These are phyloP conservation scores for Ispidina lecontei DNA, from an alignment of 2,797 vertebrate species.

Conservation along the genomic window DNA sequence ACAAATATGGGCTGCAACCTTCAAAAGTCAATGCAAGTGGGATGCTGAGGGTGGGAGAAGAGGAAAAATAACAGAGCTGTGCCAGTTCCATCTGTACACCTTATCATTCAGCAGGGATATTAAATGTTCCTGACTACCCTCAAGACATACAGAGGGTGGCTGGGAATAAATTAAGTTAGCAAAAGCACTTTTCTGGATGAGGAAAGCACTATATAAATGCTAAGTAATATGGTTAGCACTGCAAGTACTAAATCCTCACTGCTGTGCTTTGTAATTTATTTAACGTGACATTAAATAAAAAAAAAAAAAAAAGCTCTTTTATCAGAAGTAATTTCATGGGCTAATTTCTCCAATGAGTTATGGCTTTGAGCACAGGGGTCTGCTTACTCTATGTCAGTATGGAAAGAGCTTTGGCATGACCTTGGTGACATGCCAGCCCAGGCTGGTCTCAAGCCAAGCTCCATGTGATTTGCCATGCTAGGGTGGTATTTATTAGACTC, in stretches of 20 bases:
- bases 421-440: neutral
- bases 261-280: neutral
- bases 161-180: slow-evolving; percentile 16
- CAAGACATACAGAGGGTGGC: neutral
- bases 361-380: neutral
- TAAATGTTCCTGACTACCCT: neutral
- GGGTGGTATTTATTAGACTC: neutral
- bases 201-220: neutral
- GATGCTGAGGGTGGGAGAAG: neutral
- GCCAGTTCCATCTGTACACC: neutral
- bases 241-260: slow-evolving; percentile 15
- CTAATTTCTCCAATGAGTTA: neutral
- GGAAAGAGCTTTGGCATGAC: neutral
- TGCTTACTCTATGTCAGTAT: neutral
- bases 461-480: neutral
- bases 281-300: slow-evolving; percentile 18
- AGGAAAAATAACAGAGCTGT: neutral
- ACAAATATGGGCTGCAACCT: neutral
- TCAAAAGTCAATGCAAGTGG: fast-evolving
- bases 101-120: neutral
- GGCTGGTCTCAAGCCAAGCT: neutral
- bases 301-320: neutral
- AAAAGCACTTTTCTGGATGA: neutral
- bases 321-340: neutral
- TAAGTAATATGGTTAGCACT: neutral